Base-by-base conservation (phyloP, 2,888 invertebrate genomes). In the Candidula unifasciata region DNA sequence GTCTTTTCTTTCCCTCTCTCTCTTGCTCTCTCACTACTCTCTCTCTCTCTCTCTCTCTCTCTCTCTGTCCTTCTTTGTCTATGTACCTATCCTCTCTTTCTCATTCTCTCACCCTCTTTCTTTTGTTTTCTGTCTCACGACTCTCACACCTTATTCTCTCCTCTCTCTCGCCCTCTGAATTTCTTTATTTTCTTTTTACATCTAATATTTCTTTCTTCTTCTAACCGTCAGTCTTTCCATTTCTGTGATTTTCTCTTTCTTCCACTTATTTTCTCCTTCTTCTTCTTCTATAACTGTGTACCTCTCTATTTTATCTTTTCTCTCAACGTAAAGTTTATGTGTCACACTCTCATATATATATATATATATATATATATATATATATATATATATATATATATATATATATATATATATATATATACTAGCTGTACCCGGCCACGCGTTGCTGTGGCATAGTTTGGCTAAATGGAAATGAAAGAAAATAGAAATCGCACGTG, bases 251-350 rank as follows among this genome's bases (percentile, higher is more conserved):
- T 68, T 68, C 80, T 80, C 44, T 44, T 68, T 68, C 68, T 68
- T 68, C 66, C 44, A 69, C 80, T 68, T 24, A 44, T 52, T 68
- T 44, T 68, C 80, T 80, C 69, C 66, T 68, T 68, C 69, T 68
- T 68, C 33, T 52, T 80, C 80, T 68, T 44, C 66, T 66, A 13
- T 80, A 10, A 66, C 68, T 68, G 24, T 66, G 37, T 80, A n/a
- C 44, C 44, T 44, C 44, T 44, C 44, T 44, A 44, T 10, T 44
- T 10, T n/a, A n/a, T n/a, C n/a, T n/a, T n/a, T n/a, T n/a, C n/a
- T n/a, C n/a, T n/a, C n/a, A n/a, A n/a, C n/a, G n/a, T n/a, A n/a
- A n/a, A n/a, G n/a, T n/a, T n/a, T n/a, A n/a, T n/a, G n/a, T n/a
- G n/a, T n/a, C n/a, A n/a, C n/a, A n/a, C n/a, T n/a, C n/a, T n/a